phyloP scores from a whole-genome alignment of 2,113 vertebrate genomes.

The Hipposideros armiger region DNA sequence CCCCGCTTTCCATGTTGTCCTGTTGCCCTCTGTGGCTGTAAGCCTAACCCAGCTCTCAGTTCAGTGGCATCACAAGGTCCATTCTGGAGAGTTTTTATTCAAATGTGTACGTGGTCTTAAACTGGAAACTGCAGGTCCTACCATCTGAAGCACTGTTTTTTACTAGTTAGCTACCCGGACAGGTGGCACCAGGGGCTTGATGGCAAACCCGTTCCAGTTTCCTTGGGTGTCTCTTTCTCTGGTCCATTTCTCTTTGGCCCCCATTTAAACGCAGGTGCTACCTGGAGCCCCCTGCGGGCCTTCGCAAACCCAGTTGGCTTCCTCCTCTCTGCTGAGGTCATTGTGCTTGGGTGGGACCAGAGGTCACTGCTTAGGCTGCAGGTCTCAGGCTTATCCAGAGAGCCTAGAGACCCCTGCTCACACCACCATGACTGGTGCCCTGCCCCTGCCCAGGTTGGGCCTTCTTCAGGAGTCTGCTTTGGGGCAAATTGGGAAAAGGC shows the following conservation, averaged over 20 bases:
- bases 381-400: background rate
- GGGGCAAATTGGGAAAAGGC: background rate
- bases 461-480: background rate
- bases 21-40: accelerated
- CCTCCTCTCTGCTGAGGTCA: background rate
- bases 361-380: background rate
- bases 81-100: background rate
- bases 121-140: background rate
- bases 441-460: accelerated
- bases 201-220: background rate
- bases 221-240: background rate
- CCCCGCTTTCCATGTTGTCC: too few relatives aligned
- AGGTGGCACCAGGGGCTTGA: background rate
- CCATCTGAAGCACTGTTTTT: background rate
- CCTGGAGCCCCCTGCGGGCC: background rate
- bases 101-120: background rate
- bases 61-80: background rate
- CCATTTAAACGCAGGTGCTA: background rate
- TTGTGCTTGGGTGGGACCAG: background rate
- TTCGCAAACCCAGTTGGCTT: background rate
- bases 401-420: background rate
- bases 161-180: background rate
- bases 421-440: background rate
- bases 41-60: background rate
- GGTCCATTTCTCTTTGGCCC: background rate